Evolutionary conservation across 2,797 vertebrate species (phyloP).

Genomic region (Muscicapa comitata): DNA sequence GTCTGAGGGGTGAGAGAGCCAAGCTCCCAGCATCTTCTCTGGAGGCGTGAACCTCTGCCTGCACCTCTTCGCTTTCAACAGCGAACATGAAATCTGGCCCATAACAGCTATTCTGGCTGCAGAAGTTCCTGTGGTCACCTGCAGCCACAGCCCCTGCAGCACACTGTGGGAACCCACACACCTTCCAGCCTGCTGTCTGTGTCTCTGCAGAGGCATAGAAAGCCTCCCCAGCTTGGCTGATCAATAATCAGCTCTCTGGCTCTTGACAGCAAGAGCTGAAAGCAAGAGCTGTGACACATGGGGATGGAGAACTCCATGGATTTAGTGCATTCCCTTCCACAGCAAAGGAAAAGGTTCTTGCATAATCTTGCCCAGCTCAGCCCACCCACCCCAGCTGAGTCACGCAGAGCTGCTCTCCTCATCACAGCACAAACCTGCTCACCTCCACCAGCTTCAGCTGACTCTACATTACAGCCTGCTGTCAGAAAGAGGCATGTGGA

Average conservation of each 20-base stretch:
- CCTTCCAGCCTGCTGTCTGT: not conserved
- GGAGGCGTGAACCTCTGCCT: not conserved
- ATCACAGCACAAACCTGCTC: not conserved
- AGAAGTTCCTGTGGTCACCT: not conserved
- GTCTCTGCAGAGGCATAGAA: not conserved
- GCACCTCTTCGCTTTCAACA: not conserved
- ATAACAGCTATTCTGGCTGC: not conserved
- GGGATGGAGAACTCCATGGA: accelerated
- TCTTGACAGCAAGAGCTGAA: not conserved
- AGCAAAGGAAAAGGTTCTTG: not conserved
- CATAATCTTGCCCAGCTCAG: not conserved
- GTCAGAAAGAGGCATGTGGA: not conserved
- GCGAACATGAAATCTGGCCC: not conserved
- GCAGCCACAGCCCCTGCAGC: not conserved
- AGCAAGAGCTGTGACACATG: not conserved
- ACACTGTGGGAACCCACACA: not conserved
- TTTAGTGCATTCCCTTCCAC: not conserved
- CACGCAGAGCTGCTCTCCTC: not conserved
- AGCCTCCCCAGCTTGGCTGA: not conserved
- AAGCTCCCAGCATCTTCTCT: not conserved
- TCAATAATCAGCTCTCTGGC: not conserved
- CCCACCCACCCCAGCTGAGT: not conserved
- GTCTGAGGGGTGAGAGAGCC: not conserved
- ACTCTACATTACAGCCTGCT: not conserved
- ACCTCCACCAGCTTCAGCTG: not conserved